Evolutionary conservation across 2,113 vertebrate species (phyloP), one percentile per base, ranked within the genome.

Genomic region (Hystrix brachyura): DNA sequence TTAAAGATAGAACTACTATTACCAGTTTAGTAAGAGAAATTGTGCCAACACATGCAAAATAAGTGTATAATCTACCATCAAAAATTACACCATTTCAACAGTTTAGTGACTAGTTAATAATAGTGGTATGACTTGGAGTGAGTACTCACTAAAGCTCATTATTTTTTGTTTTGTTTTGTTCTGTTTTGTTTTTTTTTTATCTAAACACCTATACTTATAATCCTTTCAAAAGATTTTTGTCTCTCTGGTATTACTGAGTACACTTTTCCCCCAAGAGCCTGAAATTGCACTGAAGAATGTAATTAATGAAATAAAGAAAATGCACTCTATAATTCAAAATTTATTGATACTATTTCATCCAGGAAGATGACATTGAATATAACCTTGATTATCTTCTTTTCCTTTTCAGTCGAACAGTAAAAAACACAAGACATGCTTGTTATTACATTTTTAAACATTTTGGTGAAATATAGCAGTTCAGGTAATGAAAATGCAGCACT

Each of bases 401-500:
- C 12, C 17, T n/a, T 85, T 95, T 96, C 53, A 65, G 51, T 65
- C 94, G 48, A 92, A 84, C 59, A 88, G 53, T 96, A 82, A 91
- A 94, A 94, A 95, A 72, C 10, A 86, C 15, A 85, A 94, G 82
- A 18, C 55, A 64, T 64, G 65, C 65, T 96, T 90, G 34, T 97
- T 97, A 92, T 76, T 94, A 53, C 25, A 71, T 69, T 81, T 95
- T 96, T 74, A 96, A 96, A 78, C 72, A 86, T 91, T 96, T 93
- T 57, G 12, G 78, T 96, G 86, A 98, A 93, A 95, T 93, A 96
- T 55, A 83, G 83, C 67, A 69, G 34, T 96, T 92, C 92, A 93
- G 51, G 80, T 97, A 86, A 97, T 97, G 95, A 97, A 97, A 97
- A 94, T 67, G n/a, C 48, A 91, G 38, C 17, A 88, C 86, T 96